These are phyloP conservation scores for Muscidifurax raptorellus DNA, from an alignment of 1,140 invertebrate species.

Conservation along the genomic window DNA sequence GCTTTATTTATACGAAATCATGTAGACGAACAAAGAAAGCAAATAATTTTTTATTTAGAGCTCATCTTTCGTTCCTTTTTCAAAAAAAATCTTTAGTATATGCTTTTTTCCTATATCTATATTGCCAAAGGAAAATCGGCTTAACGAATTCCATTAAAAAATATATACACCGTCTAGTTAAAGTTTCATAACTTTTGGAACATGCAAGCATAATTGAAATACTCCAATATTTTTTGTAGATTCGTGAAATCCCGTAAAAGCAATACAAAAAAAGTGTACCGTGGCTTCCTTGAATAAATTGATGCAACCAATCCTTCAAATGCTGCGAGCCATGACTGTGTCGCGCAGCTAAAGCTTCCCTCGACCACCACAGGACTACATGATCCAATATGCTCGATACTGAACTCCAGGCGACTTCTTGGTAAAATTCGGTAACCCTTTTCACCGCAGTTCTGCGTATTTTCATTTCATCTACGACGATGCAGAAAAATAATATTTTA, in stretches of 20 bases:
- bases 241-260: not conserved
- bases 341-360: constrained; percentile 80
- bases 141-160: not conserved
- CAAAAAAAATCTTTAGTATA: too few relatives aligned
- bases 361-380: constrained; percentile 87
- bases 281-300: constrained; percentile 61
- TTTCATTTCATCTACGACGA: constrained; percentile 65
- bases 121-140: not conserved
- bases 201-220: too few relatives aligned
- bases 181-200: not conserved
- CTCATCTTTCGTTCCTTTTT: too few relatives aligned
- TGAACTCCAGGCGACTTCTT: constrained; percentile 82
- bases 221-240: too few relatives aligned
- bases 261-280: constrained; percentile 46
- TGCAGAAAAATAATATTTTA: not conserved
- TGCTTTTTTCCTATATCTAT: not conserved
- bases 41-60: too few relatives aligned
- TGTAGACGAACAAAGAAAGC: too few relatives aligned
- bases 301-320: constrained; percentile 81
- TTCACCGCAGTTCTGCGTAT: constrained; percentile 73
- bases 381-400: constrained; percentile 85
- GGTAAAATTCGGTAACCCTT: constrained; percentile 77
- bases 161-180: not conserved
- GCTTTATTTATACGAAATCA: too few relatives aligned
- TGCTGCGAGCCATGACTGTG: constrained; percentile 74